Percentiles rank a stretch among this genome's conserved stretches.
phyloP scores from a whole-genome alignment of 2,888 invertebrate genomes.

The Branchipolynoe longqiensis region DNA sequence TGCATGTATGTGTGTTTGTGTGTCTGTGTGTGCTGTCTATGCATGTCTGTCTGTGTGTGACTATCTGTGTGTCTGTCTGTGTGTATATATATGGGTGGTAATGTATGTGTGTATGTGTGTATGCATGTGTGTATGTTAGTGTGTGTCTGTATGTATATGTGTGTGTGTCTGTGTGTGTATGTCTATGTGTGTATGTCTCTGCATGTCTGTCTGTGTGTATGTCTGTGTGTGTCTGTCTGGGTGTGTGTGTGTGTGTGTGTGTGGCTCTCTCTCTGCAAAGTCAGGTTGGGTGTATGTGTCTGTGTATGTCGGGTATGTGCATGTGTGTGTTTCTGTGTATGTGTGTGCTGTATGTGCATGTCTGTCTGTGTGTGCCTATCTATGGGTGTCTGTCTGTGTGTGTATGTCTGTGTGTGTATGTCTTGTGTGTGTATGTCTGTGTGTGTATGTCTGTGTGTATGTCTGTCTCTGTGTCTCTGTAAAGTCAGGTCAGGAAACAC shows the following conservation, averaged over 20 bases:
- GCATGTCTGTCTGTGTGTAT: neutral
- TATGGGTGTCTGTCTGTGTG: neutral
- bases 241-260: neutral
- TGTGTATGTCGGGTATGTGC: neutral
- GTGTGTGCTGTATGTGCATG: neutral
- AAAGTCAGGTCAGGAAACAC: no score
- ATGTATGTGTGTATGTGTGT: neutral
- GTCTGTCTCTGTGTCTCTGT: neutral
- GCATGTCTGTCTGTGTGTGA: neutral
- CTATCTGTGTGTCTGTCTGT: neutral
- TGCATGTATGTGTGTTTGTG: neutral
- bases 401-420: neutral
- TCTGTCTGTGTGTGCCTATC: neutral
- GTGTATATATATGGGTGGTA: neutral
- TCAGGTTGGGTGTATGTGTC: neutral
- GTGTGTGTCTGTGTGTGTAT: neutral
- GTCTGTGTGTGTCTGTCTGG: neutral
- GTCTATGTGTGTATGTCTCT: neutral
- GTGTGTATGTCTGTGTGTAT: neutral
- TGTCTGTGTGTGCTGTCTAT: neutral
- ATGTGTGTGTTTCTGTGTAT: neutral
- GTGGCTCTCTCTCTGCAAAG: neutral
- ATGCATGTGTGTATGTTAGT: neutral
- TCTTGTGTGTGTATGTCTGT: neutral
- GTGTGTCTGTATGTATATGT: neutral